Conservation (phyloP, 2,888 invertebrate genomes). For the Blera fallax region DNA sequence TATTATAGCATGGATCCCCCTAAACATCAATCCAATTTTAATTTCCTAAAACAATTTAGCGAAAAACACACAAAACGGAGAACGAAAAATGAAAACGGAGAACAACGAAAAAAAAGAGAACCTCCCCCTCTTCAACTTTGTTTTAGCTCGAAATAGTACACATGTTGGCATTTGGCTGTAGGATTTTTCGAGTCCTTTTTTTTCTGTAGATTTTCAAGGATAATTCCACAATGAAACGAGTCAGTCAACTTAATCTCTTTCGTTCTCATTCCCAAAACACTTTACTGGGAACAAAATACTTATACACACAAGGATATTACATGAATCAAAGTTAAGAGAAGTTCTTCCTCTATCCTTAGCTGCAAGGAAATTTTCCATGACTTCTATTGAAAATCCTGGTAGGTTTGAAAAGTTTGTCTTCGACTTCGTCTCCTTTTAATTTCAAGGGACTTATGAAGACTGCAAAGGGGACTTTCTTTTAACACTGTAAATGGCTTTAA, state of each 20-base stretch:
- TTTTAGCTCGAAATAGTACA: not conserved
- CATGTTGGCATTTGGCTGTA: not conserved
- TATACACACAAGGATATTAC: conserved; percentile 8
- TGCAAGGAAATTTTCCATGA: not conserved
- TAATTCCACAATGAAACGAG: not conserved
- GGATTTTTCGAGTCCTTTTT: not conserved
- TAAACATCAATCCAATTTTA: conserved; percentile 32
- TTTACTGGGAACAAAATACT: not conserved
- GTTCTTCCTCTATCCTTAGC: not conserved
- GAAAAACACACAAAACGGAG: conserved; percentile 1
- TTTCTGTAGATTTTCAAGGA: conserved; percentile 1
- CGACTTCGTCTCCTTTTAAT: not conserved
- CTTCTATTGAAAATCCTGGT: conserved; percentile 7
- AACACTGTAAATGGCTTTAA: not conserved
- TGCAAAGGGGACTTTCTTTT: not conserved
- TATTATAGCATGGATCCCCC: not conserved
- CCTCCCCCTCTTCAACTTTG: not conserved
- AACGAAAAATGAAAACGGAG: not conserved
- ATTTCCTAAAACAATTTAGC: conserved; percentile 50
- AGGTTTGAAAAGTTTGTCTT: conserved; percentile 14
- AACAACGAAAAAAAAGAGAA: not conserved
- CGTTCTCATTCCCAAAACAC: not conserved
- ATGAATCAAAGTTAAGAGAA: conserved; percentile 30
- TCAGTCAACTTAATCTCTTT: not conserved
- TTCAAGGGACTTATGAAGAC: not conserved